Evolutionary conservation across 1,140 invertebrate species (phyloP), one percentile per base, ranked within the genome.

Genomic region (Lutraria rhynchaena): DNA sequence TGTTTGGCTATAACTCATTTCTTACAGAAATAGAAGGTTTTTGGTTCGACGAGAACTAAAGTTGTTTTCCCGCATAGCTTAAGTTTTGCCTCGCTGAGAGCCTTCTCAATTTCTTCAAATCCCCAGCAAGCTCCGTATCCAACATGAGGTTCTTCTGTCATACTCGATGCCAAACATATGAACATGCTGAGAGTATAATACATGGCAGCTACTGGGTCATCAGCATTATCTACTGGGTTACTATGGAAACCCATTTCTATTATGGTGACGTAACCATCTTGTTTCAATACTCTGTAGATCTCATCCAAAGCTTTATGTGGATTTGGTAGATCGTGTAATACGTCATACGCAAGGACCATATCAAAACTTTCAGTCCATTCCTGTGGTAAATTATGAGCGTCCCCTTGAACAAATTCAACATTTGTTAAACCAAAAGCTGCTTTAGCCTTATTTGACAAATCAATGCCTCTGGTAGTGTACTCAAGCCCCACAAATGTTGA

Each of bases 161-260:
- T 78, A 60, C 84, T 80, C 22, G 83, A 81, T 0, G 82, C 77
- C 3, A 86, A 44, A 70, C 85, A 86, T 17, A 74, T 63, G 37
- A 83, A 86, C 15, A 58, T 75, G 22, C 77, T 82, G 61, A 24
- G n/a, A 1, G 58, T 17, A 44, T 83, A 86, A 70, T 80, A 83
- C 51, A 83, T 63, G 19, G 76, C 46, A 92, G 81, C 93, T 88
- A 85, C 69, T 17, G 75, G 69, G 22, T 84, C 75, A 84, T 71
- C 84, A 4, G 65, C 49, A 78, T 86, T 85, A 13, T 86, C 81
- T 4, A 57, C 35, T 24, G 82, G 69, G 35, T 67, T 57, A 15
- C 67, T 76, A 46, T 85, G 84, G 37, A 84, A 53, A 57, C 74
- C 77, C 4, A 81, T 37, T 22, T 88, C 87, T 24, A 83, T 19